Percentiles rank a stretch among this genome's conserved stretches.
phyloP scores from a whole-genome alignment of 2,797 vertebrate genomes.

The Microhierax caerulescens region DNA sequence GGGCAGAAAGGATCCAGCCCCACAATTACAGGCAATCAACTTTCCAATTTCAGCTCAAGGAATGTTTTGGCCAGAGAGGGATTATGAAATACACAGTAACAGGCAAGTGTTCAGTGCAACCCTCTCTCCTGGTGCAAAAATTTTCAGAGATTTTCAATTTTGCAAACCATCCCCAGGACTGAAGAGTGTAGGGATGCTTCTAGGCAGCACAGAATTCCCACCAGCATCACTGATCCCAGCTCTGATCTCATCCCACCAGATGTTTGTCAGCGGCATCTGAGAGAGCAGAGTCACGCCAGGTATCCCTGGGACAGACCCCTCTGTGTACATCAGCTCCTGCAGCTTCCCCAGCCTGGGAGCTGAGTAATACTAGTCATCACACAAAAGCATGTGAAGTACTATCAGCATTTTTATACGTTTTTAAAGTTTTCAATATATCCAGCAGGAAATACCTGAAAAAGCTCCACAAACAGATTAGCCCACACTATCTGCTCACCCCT shows the following conservation, averaged over 20 bases:
- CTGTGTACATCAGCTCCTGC: neutral
- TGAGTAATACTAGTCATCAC: neutral
- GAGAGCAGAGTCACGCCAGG: neutral
- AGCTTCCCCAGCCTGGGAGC: neutral
- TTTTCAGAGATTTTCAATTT: neutral
- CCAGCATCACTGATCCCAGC: neutral
- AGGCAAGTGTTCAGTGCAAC: neutral
- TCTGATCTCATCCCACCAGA: accelerated
- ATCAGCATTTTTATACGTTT: neutral
- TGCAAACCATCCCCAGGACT: neutral
- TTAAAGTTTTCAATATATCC: neutral
- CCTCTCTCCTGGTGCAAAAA: neutral
- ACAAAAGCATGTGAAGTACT: neutral
- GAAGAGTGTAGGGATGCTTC: neutral
- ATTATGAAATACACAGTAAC: neutral
- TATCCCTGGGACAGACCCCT: neutral
- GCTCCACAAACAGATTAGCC: neutral
- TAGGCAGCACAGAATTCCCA: neutral
- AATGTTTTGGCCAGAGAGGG: neutral
- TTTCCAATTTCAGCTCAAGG: neutral
- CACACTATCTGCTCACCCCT: neutral
- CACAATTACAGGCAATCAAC: neutral
- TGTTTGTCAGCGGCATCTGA: neutral
- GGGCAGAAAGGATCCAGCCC: neutral
- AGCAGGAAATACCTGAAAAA: neutral